Base-by-base conservation (phyloP, 2,797 vertebrate species). In the Tokudaia tokunoshimensis region DNA sequence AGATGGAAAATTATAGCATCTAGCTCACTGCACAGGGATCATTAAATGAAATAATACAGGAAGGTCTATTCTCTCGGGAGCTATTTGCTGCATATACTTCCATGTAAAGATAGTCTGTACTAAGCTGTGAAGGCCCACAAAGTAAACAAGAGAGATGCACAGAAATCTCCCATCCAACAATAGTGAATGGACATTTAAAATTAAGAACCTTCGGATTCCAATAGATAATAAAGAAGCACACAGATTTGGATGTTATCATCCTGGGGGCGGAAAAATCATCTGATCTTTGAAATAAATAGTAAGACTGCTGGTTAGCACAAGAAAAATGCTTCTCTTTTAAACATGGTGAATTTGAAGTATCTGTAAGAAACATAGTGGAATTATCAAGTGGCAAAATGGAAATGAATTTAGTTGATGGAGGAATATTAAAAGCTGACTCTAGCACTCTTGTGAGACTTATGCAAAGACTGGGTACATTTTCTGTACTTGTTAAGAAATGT, bases 221-320 rank as follows among this genome's bases (percentile, higher is more conserved):
- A 89, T 6, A 86, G 76, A 78, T 59, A 80, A 83, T 29, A 87
- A 94, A 89, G n/a, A 70, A 93, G 31, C 3, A 90, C 4, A 41
- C 14, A 41, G 17, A 63, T 94, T 91, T 74, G 80, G 41, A 92
- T 83, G 44, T 83, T 91, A 83, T 63, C 63, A n/a, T 79, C 20
- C 6, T 87, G 13, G 19, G 47, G 47, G 41, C 41, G 41, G 5
- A 11, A 75, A 78, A 92, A 80, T 84, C n/a, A 47, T 89, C 12
- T 6, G 79, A 57, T 57, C 14, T 26, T 89, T 87, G 1, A 52
- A 79, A 12, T 84, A 61, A 84, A 86, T 47, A 83, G 29, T 44
- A 1, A 14, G 17, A 75, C 34, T 19, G 8, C 91, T 83, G 41
- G n/a, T 19, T 15, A 82, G 47, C 41, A 20, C 26, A 55, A 55